A percentile compares a stretch with the other conserved stretches of the same genome.
Conservation (phyloP, 2,888 invertebrate genomes). For the Nephrotoma appendiculata region DNA sequence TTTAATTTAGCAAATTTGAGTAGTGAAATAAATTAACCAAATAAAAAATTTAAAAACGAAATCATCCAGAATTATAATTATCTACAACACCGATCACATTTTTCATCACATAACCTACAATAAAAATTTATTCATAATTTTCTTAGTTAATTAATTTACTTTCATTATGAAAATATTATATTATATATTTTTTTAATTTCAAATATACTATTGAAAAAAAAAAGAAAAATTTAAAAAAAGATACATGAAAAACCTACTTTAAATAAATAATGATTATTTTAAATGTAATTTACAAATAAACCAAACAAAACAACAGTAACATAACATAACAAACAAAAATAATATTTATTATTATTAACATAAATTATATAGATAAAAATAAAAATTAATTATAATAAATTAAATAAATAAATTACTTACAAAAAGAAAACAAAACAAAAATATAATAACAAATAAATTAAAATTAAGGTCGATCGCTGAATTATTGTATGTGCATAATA, state of each 20-base stretch:
- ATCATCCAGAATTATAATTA: neutral
- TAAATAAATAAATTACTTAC: neutral
- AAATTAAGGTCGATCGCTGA: conserved; percentile 4
- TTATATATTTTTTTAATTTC: neutral
- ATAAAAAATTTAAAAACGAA: neutral
- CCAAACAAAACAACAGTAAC: neutral
- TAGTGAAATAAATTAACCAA: neutral
- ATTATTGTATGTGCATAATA: conserved; percentile 1
- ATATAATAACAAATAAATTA: neutral
- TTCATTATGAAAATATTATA: neutral
- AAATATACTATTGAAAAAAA: neutral
- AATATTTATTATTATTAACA: neutral
- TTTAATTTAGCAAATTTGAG: neutral
- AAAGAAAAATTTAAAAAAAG: neutral
- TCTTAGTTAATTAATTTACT: neutral
- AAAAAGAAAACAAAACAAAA: neutral
- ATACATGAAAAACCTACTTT: neutral
- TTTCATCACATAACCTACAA: neutral
- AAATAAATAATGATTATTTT: neutral
- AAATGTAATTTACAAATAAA: neutral
- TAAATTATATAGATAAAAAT: neutral
- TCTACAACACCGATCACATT: neutral
- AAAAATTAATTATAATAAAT: neutral
- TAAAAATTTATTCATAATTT: neutral
- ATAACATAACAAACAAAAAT: neutral